Evolutionary conservation across 2,888 invertebrate genomes (phyloP), one percentile per base, ranked within the genome.

Genomic region (Heliconius erato): DNA sequence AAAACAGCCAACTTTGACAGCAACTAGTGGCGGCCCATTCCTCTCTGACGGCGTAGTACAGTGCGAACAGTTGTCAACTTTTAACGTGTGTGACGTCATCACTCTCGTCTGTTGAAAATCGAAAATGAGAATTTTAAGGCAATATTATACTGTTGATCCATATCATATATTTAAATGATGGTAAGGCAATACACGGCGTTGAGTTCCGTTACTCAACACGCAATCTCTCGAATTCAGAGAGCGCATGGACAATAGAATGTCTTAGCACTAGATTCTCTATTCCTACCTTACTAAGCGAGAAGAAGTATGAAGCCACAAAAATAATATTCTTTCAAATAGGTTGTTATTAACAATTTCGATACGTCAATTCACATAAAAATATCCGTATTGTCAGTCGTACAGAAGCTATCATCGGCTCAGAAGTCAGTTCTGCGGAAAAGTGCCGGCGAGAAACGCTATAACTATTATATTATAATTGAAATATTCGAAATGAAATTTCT

Each of bases 1-100:
- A 2, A 95, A 90, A 81, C 95, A 95, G 85, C 95, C 95, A 23
- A 95, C 93, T 85, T 94, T 95, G 65, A 95, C 94, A 14, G 92
- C 89, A 5, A 92, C 93, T 59, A 91, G 85, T 67, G 91, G 88
- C 0, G 89, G 87, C 1, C 91, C 91, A 26, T 89, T 89, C 32
- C 91, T 87, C 28, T 94, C 95, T 0, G 94, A 92, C 0, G 95
- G 95, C 0, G 95, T 94, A 69, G 94, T 94, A 88, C 95, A 95
- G 85, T 93, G 92, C 0, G 95, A 94, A 0, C 93, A 86, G 81
- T 86, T 88, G 35, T 93, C 93, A 79, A 94, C 93, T 80, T 89
- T 91, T 79, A 94, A 88, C 4, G 89, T 90, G 81, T 91, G 88
- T 11, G 92, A 88, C 32, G 90, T 88, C 92, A 92, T 92, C 83